Conservation (phyloP, 1,140 invertebrate genomes). For the Drosophila tani region DNA sequence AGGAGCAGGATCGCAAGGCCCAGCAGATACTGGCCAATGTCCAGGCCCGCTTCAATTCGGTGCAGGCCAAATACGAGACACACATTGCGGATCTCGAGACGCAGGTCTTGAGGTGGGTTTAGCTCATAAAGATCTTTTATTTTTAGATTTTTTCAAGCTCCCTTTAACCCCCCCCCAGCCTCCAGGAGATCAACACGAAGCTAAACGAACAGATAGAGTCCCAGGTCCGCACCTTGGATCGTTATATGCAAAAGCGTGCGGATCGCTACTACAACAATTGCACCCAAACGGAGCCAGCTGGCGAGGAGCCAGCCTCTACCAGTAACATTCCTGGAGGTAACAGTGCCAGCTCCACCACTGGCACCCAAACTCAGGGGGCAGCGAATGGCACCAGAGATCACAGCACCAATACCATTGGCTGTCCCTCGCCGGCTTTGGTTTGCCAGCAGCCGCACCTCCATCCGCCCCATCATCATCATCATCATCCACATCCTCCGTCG, state of each 20-base stretch:
- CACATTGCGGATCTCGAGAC: slow-evolving; percentile 90
- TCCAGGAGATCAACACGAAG: slow-evolving; percentile 86
- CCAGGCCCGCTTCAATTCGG: slow-evolving; percentile 90
- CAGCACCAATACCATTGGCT: slow-evolving; percentile 81
- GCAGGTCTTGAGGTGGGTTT: slow-evolving; percentile 86
- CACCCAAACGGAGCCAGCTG: slow-evolving; percentile 74
- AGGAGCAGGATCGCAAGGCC: slow-evolving; percentile 89
- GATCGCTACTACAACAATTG: slow-evolving; percentile 78
- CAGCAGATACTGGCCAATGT: slow-evolving; percentile 89
- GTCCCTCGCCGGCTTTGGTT: slow-evolving; percentile 59
- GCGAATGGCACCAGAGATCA: slow-evolving; percentile 65
- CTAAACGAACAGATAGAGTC: slow-evolving; percentile 86
- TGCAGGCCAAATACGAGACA: slow-evolving; percentile 90
- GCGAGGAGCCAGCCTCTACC: neutral
- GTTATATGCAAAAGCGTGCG: slow-evolving; percentile 72
- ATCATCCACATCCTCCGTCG: slow-evolving; percentile 60
- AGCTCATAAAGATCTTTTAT: too few relatives aligned
- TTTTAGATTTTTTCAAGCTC: neutral
- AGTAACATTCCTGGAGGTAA: neutral
- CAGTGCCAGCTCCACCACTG: slow-evolving; percentile 19
- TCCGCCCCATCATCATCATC: slow-evolving; percentile 13
- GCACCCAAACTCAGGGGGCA: slow-evolving; percentile 50
- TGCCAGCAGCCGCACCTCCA: slow-evolving; percentile 63
- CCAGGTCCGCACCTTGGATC: slow-evolving; percentile 80
- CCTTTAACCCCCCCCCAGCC: slow-evolving; percentile 52